Percentiles rank a stretch among this genome's conserved stretches.
These are phyloP conservation scores for Archocentrus centrarchus DNA, from an alignment of 2,113 vertebrate genomes.

Conservation along the genomic window DNA sequence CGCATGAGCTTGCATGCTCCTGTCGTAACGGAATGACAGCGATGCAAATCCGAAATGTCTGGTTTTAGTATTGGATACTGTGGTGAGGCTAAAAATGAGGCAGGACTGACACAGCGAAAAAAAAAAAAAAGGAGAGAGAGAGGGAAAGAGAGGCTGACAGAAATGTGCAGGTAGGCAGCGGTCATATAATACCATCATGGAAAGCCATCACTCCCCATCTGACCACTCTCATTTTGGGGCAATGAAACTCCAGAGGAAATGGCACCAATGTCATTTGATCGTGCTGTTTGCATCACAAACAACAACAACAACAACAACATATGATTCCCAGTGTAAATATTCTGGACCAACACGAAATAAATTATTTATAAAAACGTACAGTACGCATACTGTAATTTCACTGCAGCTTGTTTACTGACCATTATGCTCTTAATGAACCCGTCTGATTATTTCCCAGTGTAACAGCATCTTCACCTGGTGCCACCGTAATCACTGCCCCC, in stretches of 20 bases:
- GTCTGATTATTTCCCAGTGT: constrained; percentile 58
- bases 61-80: constrained; percentile 58
- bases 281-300: constrained; percentile 76
- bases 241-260: constrained; percentile 68
- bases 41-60: constrained; percentile 58
- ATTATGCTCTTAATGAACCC: constrained; percentile 46
- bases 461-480: constrained; percentile 57
- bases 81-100: constrained; percentile 59
- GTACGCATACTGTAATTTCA: neutral
- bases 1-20: constrained; percentile 22
- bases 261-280: constrained; percentile 71
- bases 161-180: constrained; percentile 39
- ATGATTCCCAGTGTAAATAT: constrained; percentile 77
- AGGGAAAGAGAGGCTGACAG: constrained; percentile 41
- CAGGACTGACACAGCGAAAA: constrained; percentile 20
- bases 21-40: constrained; percentile 57
- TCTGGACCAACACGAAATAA: constrained; percentile 66
- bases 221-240: constrained; percentile 77
- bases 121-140: constrained; percentile 15
- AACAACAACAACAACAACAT: constrained; percentile 64
- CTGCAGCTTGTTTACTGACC: constrained; percentile 1
- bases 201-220: constrained; percentile 66
- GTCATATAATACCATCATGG: constrained; percentile 66
- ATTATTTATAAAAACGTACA: constrained; percentile 67
- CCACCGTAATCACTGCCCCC: constrained; percentile 64